Base-by-base conservation (phyloP, 37 sponge, comb jelly and placozoan genomes). In the Hexactinellida sp. region DNA sequence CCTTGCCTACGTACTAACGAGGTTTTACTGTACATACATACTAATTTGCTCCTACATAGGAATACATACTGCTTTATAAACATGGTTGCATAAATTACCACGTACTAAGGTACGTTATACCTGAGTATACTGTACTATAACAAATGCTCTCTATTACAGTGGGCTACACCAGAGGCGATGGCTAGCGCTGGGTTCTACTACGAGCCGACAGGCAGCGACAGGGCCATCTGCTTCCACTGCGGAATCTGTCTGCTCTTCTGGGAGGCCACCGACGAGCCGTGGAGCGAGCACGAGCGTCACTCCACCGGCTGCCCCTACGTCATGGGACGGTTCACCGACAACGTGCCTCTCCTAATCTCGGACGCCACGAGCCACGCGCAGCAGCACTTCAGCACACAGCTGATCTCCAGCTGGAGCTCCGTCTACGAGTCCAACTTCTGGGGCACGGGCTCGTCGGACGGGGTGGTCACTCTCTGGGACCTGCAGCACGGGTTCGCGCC, bases 281-380 rank as follows among this genome's bases (percentile, higher is more conserved):
- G 92, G 92, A 90, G 90, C 55, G 93, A 92, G 51, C 93, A 92
- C 38, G 91, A 90, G 54, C 86, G 93, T 0, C 93, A 92, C 84
- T 89, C 90, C 47, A 30, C 82, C 10, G 82, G 84, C 51, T 92
- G 93, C 55, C 90, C 90, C 37, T 90, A 55, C 38, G 76, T 92
- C 47, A 86, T 84, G 36, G 90, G 90, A 37, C 87, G 90, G 28
- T 86, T 39, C 84, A 92, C 91, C 0, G 89, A 86, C 30, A 92
- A 92, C 37, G 89, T 92, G 0, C 89, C 93, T 10, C 76, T 63
- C 3, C 76, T 32, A 23, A 63, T 63, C 76, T 63, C 76, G 3
- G 76, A 63, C 34, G 76, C 76, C 19, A 63, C 76, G 3, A 63
- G 76, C 13, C 76, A 10, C 76, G 76, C 76, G 3, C 76, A 63